Evolutionary conservation across 1,140 invertebrate species (phyloP), one percentile per base, ranked within the genome.

Genomic region (Drosophila jambulina): DNA sequence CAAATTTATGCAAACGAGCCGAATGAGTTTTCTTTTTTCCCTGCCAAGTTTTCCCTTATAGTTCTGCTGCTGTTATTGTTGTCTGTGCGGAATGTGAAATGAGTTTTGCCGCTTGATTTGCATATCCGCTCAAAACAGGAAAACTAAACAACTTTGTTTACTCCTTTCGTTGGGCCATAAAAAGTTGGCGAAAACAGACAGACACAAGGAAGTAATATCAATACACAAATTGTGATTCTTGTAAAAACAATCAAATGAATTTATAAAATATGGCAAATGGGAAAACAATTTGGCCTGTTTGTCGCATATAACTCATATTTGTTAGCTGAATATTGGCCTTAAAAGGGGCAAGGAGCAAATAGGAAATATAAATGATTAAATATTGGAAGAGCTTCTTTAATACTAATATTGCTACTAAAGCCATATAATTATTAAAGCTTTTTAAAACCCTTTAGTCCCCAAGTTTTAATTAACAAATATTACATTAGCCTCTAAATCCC

Each of bases 61-160:
- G 62, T 58, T 43, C 25, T 43, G 9, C 15, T 25, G 19, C 13
- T 25, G 17, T 49, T 36, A 13, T 51, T 68, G 38, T 19, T 62
- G 23, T 61, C 48, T 57, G 58, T 71, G 67, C 42, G 53, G 77
- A 80, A 80, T 80, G 42, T 23, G 63, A 81, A 81, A 83, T 83
- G 62, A 68, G 62, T 82, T 82, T 78, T 61, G 70, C 48, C 48
- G 74, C 62, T 54, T 56, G 74, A 77, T 77, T 77, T 77, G 75
- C 75, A 77, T 77, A 77, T 77, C 42, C 43, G 54, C 40, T 42
- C 40, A 69, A 69, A 83, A 83, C 80, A 83, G 63, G 70, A 69
- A 76, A 82, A 75, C 76, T 74, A 79, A 83, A 83, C 81, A 77
- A 72, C 81, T 83, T 83, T 84, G 76, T 63, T 84, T 76, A 80